Conservation (phyloP, 2,888 invertebrate species). For the Melanostoma scalare region DNA sequence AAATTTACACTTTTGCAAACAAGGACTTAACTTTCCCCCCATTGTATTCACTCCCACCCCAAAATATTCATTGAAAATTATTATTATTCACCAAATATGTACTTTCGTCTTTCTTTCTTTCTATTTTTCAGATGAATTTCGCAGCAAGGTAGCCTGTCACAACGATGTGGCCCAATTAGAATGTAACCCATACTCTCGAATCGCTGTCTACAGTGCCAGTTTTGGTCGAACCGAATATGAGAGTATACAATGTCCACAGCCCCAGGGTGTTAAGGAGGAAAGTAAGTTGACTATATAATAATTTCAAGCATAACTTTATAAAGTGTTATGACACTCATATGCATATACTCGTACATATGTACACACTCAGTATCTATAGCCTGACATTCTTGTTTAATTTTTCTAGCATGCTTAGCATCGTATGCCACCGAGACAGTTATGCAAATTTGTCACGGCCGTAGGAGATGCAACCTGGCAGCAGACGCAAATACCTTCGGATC, state of each 20-base stretch:
- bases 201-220: conserved; percentile 96
- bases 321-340: conserved; percentile 55
- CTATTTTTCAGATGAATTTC: conserved; percentile 91
- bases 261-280: conserved; percentile 92
- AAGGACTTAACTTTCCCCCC: too few relatives aligned
- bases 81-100: conserved; percentile 24
- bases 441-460: conserved; percentile 92
- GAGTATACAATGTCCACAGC: conserved; percentile 94
- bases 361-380: background rate
- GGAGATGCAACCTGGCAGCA: conserved; percentile 91
- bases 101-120: conserved; percentile 18
- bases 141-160: conserved; percentile 96
- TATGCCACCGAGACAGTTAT: conserved; percentile 95
- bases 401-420: conserved; percentile 92
- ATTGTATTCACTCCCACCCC: background rate
- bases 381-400: conserved; percentile 61
- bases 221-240: conserved; percentile 96
- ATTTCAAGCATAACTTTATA: conserved; percentile 40
- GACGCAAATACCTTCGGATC: conserved; percentile 92
- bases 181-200: conserved; percentile 93
- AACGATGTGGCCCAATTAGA: conserved; percentile 93
- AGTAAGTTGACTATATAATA: conserved; percentile 85
- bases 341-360: conserved; percentile 11
- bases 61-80: conserved; percentile 22
- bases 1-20: too few relatives aligned